phyloP scores from a whole-genome alignment of 2,113 vertebrate species.

The Scartelaos histophorus region DNA sequence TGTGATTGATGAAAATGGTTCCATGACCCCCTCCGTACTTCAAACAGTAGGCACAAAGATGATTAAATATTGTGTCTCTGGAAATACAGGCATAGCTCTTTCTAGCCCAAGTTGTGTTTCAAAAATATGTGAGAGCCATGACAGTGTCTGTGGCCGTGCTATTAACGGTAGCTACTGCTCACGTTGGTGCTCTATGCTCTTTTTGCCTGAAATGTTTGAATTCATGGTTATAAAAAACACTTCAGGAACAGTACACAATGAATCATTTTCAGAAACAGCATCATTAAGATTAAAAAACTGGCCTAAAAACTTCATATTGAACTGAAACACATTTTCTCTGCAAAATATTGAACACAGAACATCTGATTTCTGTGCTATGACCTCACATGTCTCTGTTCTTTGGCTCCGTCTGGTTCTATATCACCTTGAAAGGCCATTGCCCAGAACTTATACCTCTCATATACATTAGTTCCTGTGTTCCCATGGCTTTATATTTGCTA shows the following conservation, averaged over 20 bases:
- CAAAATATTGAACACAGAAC: no score
- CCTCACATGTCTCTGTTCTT: background rate
- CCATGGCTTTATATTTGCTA: constrained; percentile 22
- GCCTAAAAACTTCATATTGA: no score
- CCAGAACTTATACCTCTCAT: constrained; percentile 19
- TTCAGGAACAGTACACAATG: background rate
- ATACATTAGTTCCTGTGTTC: background rate
- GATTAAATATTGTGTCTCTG: constrained; percentile 65
- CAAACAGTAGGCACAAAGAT: constrained; percentile 67
- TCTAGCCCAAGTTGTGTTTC: background rate
- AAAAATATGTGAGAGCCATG: background rate
- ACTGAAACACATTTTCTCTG: no score
- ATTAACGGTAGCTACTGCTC: background rate
- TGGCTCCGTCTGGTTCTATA: constrained; percentile 3
- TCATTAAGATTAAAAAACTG: no score
- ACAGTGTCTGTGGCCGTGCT: background rate
- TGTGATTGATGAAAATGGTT: constrained; percentile 85
- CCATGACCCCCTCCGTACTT: constrained; percentile 82
- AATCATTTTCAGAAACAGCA: background rate
- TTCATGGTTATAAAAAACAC: background rate
- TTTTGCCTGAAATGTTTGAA: background rate
- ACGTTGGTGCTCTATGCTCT: no score
- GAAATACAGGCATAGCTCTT: constrained; percentile 2
- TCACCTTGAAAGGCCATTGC: constrained; percentile 23
- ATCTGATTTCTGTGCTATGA: no score